Evolutionary conservation across 37 sponge, comb jelly and placozoan species (phyloP).

Genomic region (Beroe ovata): DNA sequence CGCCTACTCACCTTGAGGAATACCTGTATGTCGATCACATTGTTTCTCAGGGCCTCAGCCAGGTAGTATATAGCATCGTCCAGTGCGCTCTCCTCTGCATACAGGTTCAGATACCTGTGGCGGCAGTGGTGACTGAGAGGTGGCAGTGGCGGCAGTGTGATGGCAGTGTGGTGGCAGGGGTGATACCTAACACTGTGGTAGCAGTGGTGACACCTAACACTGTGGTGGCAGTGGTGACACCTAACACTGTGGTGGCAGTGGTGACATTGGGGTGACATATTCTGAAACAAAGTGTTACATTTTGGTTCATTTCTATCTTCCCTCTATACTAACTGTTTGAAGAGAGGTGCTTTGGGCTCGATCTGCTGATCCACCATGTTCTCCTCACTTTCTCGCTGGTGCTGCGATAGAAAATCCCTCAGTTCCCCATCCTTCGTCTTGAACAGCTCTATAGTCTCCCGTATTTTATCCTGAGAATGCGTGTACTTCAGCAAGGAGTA

Average conservation of each 20-base stretch:
- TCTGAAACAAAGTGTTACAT: too few relatives aligned
- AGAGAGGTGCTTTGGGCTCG: conserved; percentile 76
- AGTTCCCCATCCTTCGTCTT: conserved; percentile 80
- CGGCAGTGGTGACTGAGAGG: too few relatives aligned
- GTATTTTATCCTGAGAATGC: conserved; percentile 73
- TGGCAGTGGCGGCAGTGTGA: too few relatives aligned
- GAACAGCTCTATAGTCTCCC: conserved; percentile 74
- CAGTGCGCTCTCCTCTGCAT: conserved; percentile 95
- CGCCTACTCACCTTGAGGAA: conserved; percentile 85
- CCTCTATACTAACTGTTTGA: conserved; percentile 83
- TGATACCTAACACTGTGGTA: too few relatives aligned
- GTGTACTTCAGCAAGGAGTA: too few relatives aligned
- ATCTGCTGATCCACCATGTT: conserved; percentile 82
- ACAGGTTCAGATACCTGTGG: conserved; percentile 78
- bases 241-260: too few relatives aligned
- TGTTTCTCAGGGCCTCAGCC: conserved; percentile 91
- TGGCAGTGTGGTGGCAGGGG: too few relatives aligned
- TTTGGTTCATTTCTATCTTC: too few relatives aligned
- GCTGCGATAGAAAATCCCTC: conserved; percentile 73
- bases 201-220: too few relatives aligned
- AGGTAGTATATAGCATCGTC: conserved; percentile 97
- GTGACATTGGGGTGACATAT: too few relatives aligned
- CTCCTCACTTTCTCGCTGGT: conserved; percentile 57
- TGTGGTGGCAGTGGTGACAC: too few relatives aligned
- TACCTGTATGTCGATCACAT: conserved; percentile 80